Conservation (phyloP, 2,888 invertebrate genomes). For the Corythucha ciliata region DNA sequence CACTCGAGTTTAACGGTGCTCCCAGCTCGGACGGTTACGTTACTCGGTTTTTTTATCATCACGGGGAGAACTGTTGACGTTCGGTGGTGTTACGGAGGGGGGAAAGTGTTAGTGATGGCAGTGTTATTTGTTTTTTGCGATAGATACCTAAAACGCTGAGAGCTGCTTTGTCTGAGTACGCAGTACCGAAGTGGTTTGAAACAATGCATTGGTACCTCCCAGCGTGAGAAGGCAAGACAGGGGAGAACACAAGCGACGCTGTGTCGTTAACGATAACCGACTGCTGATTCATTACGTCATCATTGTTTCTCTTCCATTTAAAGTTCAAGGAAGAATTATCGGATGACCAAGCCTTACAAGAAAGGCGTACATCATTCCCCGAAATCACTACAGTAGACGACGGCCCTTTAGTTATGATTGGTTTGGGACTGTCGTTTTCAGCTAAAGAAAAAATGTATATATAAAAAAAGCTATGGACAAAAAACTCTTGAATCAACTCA, state of each 20-base stretch:
- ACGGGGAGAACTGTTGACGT: constrained; percentile 68
- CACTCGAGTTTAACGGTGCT: constrained; percentile 82
- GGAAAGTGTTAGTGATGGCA: neutral
- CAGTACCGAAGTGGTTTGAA: constrained; percentile 77
- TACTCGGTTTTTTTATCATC: constrained; percentile 73
- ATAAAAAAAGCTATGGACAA: neutral
- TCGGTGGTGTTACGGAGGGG: too few relatives aligned
- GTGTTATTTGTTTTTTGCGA: neutral
- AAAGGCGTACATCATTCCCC: constrained; percentile 71
- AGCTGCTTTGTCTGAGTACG: constrained; percentile 76
- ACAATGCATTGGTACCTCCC: constrained; percentile 91
- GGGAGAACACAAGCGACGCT: constrained; percentile 54
- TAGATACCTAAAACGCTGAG: constrained; percentile 70
- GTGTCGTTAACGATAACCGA: constrained; percentile 32
- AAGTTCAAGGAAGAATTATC: constrained; percentile 66
- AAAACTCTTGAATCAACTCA: constrained; percentile 38
- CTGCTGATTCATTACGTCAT: constrained; percentile 44
- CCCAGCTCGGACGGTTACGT: constrained; percentile 75
- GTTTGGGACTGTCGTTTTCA: constrained; percentile 71
- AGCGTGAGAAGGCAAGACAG: constrained; percentile 69
- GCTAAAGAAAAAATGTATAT: constrained; percentile 23
- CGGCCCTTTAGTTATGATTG: constrained; percentile 72
- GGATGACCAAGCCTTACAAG: constrained; percentile 73
- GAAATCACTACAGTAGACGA: constrained; percentile 73
- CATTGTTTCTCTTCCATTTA: constrained; percentile 82